Evolutionary conservation across 2,888 invertebrate species (phyloP).

Genomic region (Apotomis betuletana): DNA sequence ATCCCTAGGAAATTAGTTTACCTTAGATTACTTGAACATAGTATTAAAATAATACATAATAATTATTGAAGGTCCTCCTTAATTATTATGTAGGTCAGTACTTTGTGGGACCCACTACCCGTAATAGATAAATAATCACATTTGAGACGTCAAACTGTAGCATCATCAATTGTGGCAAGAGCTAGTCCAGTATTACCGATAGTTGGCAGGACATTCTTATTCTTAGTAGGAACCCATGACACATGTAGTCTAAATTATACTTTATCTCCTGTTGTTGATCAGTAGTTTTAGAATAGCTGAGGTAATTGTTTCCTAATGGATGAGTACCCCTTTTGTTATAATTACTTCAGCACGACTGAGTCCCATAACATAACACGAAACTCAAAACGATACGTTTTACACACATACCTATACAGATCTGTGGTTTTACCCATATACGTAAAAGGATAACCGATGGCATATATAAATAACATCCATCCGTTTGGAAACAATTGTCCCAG

Average conservation of each 20-base stretch:
- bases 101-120: constrained; percentile 51
- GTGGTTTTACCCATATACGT: not conserved
- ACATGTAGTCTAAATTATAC: constrained; percentile 46
- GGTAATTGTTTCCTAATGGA: constrained; percentile 9
- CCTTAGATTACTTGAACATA: constrained; percentile 26
- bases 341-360: not conserved
- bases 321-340: not conserved
- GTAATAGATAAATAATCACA: constrained; percentile 20
- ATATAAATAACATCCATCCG: not conserved
- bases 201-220: constrained; percentile 45
- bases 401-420: too few relatives aligned
- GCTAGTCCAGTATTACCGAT: constrained; percentile 59
- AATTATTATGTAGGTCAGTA: constrained; percentile 50
- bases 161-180: constrained; percentile 48
- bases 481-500: constrained; percentile 3
- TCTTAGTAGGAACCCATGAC: constrained; percentile 49
- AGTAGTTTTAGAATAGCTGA: constrained; percentile 46
- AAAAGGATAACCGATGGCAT: not conserved
- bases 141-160: constrained; percentile 5
- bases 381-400: not conserved
- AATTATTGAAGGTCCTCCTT: constrained; percentile 16
- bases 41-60: constrained; percentile 12
- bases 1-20: constrained; percentile 26
- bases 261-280: constrained; percentile 55
- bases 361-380: not conserved